These are phyloP conservation scores for Taeniopygia guttata DNA, from an alignment of 2,797 vertebrate species.

Conservation along the genomic window DNA sequence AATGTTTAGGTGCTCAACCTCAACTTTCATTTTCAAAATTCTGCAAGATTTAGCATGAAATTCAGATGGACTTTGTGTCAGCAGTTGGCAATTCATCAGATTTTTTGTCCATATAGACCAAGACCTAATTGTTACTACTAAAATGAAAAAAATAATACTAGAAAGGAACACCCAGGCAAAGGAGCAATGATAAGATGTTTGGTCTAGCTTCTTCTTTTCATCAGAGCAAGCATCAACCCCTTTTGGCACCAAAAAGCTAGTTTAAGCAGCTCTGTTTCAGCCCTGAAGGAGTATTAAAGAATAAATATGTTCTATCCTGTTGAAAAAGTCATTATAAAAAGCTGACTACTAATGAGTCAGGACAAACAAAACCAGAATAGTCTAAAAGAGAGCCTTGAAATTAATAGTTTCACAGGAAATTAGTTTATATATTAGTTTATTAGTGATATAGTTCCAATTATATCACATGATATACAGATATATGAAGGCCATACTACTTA, in stretches of 20 bases:
- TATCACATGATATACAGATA: neutral
- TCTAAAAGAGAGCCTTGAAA: neutral
- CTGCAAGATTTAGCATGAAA: neutral
- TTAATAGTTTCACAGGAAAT: neutral
- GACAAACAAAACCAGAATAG: neutral
- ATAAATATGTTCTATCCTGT: neutral
- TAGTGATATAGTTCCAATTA: neutral
- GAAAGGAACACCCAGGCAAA: neutral
- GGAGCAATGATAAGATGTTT: neutral
- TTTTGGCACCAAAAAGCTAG: neutral
- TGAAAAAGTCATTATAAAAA: neutral
- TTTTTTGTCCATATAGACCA: neutral
- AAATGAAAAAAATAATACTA: neutral
- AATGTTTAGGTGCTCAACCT: neutral
- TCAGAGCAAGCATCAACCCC: neutral
- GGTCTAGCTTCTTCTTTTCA: neutral
- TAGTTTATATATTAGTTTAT: neutral
- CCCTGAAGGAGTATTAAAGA: neutral
- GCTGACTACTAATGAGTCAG: neutral
- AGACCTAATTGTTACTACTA: neutral
- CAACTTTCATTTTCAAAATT: neutral
- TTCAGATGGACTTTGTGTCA: neutral
- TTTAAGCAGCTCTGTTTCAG: neutral
- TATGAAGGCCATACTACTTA: neutral
- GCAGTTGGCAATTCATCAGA: neutral